These are phyloP conservation scores for Lasioglossum calceatum DNA, from an alignment of 2,888 invertebrate species.

Conservation along the genomic window DNA sequence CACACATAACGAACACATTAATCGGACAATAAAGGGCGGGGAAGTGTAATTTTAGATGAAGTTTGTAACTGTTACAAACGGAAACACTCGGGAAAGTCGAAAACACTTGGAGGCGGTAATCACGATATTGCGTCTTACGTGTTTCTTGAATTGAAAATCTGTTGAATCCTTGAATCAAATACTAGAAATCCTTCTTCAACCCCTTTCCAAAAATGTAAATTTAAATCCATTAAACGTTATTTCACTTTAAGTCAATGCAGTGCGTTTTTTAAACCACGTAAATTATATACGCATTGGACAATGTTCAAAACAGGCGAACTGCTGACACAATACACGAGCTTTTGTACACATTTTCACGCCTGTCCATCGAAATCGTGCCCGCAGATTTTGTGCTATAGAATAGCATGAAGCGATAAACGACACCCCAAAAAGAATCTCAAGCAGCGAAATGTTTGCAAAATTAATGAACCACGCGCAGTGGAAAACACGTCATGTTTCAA, in stretches of 20 bases:
- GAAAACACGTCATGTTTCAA: neutral
- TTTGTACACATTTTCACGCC: neutral
- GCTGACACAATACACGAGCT: neutral
- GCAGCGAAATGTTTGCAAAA: neutral
- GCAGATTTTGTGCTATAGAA: neutral
- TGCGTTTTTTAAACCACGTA: neutral
- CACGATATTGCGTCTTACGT: neutral
- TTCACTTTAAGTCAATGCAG: neutral
- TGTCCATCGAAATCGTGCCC: too few relatives aligned
- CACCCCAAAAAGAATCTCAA: neutral
- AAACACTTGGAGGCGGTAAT: neutral
- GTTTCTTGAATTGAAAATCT: neutral
- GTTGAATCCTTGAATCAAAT: neutral
- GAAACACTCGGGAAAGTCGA: neutral
- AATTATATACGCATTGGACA: neutral
- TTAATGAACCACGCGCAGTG: neutral
- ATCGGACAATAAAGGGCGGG: constrained; percentile 33
- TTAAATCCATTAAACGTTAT: neutral
- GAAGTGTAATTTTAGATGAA: constrained; percentile 7
- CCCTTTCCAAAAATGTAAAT: neutral
- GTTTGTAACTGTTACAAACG: constrained; percentile 6
- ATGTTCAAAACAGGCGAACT: neutral
- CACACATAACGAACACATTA: constrained; percentile 42
- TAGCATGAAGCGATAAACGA: neutral
- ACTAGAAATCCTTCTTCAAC: neutral